Evolutionary conservation across 1,140 invertebrate genomes (phyloP).

Genomic region (Triops longicaudatus): DNA sequence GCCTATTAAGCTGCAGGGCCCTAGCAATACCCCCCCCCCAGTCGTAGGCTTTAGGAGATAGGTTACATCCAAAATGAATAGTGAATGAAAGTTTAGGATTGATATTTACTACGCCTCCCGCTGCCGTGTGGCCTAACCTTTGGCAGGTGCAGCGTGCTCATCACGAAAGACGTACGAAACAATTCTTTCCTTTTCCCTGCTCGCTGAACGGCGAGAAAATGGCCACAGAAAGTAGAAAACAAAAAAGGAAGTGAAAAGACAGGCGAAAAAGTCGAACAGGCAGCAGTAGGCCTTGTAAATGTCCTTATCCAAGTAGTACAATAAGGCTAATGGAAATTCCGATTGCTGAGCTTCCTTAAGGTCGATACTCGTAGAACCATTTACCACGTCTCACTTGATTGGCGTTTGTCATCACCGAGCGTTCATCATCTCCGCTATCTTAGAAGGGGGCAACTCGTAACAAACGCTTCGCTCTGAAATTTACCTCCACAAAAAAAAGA

Average conservation of each 20-base stretch:
- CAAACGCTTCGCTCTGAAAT: background rate
- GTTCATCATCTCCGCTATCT: background rate
- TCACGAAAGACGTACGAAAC: too few species aligned
- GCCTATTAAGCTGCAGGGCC: too few species aligned
- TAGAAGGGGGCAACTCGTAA: background rate
- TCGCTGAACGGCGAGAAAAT: background rate
- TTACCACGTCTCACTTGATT: background rate
- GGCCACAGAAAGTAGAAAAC: background rate
- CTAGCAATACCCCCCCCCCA: too few species aligned
- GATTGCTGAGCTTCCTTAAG: background rate
- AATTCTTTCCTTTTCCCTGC: background rate
- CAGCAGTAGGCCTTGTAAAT: background rate
- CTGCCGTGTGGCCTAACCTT: too few species aligned
- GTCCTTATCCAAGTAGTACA: background rate
- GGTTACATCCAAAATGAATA: too few species aligned
- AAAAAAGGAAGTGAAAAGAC: background rate
- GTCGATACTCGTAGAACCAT: background rate
- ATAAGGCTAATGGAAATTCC: conserved; percentile 8
- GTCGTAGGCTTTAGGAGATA: too few species aligned
- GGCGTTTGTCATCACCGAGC: background rate
- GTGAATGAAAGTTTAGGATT: too few species aligned
- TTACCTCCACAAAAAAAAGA: too few species aligned
- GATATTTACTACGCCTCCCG: too few species aligned
- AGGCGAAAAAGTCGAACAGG: background rate
- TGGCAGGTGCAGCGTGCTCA: too few species aligned